Base-by-base conservation (phyloP, 1,140 invertebrate species). In the Lamellibrachia luymesi region DNA sequence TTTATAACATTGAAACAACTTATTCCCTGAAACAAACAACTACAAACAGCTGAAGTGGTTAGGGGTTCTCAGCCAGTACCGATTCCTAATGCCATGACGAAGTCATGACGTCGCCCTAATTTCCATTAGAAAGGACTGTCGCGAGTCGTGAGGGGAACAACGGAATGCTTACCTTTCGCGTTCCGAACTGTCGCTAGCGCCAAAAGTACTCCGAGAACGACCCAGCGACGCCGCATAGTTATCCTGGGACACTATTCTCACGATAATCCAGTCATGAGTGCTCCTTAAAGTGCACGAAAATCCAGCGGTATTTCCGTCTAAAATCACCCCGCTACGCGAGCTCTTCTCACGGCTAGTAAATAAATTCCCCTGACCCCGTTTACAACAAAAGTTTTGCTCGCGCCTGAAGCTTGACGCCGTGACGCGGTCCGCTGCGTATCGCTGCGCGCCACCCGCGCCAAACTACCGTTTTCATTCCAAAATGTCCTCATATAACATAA, bases 301-400 rank as follows among this genome's bases (percentile, higher is more conserved):
- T 80, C 64, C 64, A 17, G 64, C 64, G 64, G 64, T 80, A 80
- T 80, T 10, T 80, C 64, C 64, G 64, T 80, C 13, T 10, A 6
- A 80, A 80, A 80, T 80, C 64, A 80, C 64, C 64, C 64, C 64
- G 13, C 13, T 22, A 22, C 64, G 64, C 64, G 64, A 80, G 64
- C 64, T 22, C 64, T 80, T 2, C 64, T 80, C 64, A 22, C 64
- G 17, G 64, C 64, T 80, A 22, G 64, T 80, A 80, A 80, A 80
- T 80, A 80, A 80, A 80, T 80, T 80, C 64, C 64, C 64, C 64
- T 80, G 64, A 80, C 64, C 64, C 64, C 64, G 64, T 80, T 80
- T 80, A 80, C 64, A 80, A 80, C 64, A 80, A 80, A 80, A 80
- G 64, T 80, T 56, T 80, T 80, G 64, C 64, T 80, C 64, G 64